Evolutionary conservation across 2,888 invertebrate species (phyloP).

Genomic region (Tortricodes alternella): DNA sequence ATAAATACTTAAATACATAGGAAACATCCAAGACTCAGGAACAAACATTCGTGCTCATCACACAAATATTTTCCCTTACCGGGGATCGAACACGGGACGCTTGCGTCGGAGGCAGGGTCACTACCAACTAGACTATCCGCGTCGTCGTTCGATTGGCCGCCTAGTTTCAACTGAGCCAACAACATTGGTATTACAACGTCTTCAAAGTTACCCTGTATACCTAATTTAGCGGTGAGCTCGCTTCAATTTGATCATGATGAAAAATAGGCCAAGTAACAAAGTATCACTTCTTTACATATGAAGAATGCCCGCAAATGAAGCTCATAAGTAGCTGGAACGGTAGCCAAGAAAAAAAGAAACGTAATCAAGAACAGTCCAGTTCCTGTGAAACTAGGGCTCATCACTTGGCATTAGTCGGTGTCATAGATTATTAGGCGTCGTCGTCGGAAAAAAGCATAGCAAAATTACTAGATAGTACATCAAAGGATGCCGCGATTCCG

Average conservation of each 20-base stretch:
- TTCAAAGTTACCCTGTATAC: too few relatives aligned
- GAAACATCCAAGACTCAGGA: too few relatives aligned
- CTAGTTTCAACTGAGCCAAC: too few relatives aligned
- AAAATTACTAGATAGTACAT: conserved; percentile 17
- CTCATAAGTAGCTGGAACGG: neutral
- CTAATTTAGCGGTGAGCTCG: too few relatives aligned
- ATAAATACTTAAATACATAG: too few relatives aligned
- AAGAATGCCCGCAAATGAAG: neutral
- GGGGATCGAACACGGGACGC: too few relatives aligned
- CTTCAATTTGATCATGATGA: neutral
- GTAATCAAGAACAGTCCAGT: conserved; percentile 4
- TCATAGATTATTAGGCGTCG: conserved; percentile 26
- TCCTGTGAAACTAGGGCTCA: conserved; percentile 12
- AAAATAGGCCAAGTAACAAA: neutral
- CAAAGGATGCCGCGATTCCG: conserved; percentile 46
- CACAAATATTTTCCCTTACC: too few relatives aligned
- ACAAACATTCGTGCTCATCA: too few relatives aligned
- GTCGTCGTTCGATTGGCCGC: too few relatives aligned
- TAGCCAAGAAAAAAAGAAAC: neutral
- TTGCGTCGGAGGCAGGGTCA: too few relatives aligned
- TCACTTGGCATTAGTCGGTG: conserved; percentile 21
- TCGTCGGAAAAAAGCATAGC: conserved; percentile 25
- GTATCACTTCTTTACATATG: neutral
- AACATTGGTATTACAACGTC: too few relatives aligned
- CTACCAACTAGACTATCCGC: too few relatives aligned